Base-by-base conservation (phyloP, 2,113 vertebrate species). In the Paradisaea rubra region DNA sequence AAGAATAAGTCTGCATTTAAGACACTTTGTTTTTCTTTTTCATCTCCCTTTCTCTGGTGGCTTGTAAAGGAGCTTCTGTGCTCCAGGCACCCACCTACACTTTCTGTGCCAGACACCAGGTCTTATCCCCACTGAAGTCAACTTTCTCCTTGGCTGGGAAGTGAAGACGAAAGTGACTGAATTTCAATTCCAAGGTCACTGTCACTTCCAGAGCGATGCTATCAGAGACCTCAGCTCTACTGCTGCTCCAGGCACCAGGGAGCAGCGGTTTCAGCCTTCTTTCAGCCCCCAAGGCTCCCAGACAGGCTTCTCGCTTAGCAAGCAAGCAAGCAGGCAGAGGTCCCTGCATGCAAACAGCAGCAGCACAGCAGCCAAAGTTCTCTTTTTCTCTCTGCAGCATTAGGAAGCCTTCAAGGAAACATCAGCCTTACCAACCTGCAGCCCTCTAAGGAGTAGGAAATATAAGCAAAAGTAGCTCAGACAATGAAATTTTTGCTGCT, bases 271-370 rank as follows among this genome's bases (percentile, higher is more conserved):
- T 37, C 74, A 80, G 31, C 44, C 61, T 68, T 69, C 37, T 65
- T 12, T 10, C 37, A 37, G 37, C 7, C n/a, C 35, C 6, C 1
- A 14, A 0, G 6, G 61, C 11, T 73, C 37, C 45, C 41, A 54
- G n/a, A 10, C 17, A 3, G 5, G 30, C 13, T 56, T 79, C 53
- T 78, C 0, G 0, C 42, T 30, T 44, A 78, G 37, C 21, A 33
- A 74, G 39, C 24, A 60, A 70, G 70, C 41, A 39, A 70, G 70
- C 39, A 37, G 42, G 27, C 41, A 73, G 41, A 14, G 28, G 28
- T 39, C 13, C 20, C 25, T 45, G 22, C 65, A 23, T 1, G 10
- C 19, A 19, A 16, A 15, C 81, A 44, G 45, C 20, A 56, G 70
- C 61, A 63, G 53, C 49, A 56, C 52, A 85, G 16, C 41, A 54